Percentiles rank a stretch among this genome's conserved stretches.
These are phyloP conservation scores for Hecatera dysodea DNA, from an alignment of 2,888 invertebrate species.

Conservation along the genomic window DNA sequence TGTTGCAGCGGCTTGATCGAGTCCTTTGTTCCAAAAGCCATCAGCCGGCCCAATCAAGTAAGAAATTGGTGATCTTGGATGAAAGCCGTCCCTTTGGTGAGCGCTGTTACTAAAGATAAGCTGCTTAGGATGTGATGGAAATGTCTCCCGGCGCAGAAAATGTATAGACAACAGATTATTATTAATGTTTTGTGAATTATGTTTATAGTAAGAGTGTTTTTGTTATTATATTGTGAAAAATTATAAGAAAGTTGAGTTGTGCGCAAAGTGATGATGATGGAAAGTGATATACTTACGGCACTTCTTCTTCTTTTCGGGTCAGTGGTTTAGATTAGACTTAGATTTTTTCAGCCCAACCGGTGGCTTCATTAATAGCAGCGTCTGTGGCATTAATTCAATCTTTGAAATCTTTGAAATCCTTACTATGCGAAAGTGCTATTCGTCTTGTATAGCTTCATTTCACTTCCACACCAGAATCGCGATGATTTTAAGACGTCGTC, in stretches of 20 bases:
- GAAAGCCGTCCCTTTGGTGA: conserved; percentile 73
- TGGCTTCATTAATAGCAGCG: no score
- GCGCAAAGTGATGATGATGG: no score
- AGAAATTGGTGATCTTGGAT: conserved; percentile 87
- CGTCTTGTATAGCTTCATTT: no score
- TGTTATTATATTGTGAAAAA: conserved; percentile 33
- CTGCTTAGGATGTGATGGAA: conserved; percentile 81
- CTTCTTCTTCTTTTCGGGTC: no score
- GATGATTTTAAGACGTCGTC: no score
- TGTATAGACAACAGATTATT: conserved; percentile 71
- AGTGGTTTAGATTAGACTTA: no score
- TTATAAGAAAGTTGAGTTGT: background rate
- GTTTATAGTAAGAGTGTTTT: conserved; percentile 26
- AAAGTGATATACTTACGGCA: no score
- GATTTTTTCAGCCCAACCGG: no score
- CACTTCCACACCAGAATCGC: no score
- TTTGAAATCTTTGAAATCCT: no score
- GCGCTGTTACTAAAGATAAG: conserved; percentile 83
- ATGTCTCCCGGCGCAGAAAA: conserved; percentile 78
- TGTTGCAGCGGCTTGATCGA: conserved; percentile 71
- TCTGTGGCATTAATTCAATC: no score
- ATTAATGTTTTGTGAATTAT: conserved; percentile 63
- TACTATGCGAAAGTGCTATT: no score
- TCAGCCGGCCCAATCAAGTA: conserved; percentile 88
- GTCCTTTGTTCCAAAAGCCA: conserved; percentile 87